phyloP scores from a whole-genome alignment of 2,888 invertebrate genomes.

The Sialis lutaria region DNA sequence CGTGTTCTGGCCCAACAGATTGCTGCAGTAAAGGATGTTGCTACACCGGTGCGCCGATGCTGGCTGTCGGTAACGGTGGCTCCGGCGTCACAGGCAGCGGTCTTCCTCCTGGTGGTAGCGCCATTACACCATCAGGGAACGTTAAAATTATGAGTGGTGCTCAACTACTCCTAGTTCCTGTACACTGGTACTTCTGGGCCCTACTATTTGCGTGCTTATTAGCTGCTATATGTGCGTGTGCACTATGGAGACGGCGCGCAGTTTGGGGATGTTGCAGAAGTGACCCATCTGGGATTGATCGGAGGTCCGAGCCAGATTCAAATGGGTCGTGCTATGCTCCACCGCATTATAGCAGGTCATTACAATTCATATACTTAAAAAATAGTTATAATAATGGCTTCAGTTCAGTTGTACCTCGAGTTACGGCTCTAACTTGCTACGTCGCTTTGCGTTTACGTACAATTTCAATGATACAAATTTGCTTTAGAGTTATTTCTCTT shows the following conservation, averaged over 20 bases:
- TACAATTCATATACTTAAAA: too few relatives aligned
- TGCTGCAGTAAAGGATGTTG: constrained; percentile 51
- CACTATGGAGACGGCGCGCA: constrained; percentile 37
- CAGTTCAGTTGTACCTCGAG: too few relatives aligned
- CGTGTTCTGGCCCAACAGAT: constrained; percentile 56
- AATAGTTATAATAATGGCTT: too few relatives aligned
- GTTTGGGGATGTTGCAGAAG: constrained; percentile 26
- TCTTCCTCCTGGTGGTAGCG: constrained; percentile 4
- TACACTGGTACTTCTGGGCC: constrained; percentile 25
- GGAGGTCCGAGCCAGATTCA: constrained; percentile 56
- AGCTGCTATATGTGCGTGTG: constrained; percentile 51
- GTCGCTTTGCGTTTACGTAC: too few relatives aligned
- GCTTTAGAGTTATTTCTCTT: too few relatives aligned
- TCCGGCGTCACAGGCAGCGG: constrained; percentile 29
- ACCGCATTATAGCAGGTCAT: constrained; percentile 55
- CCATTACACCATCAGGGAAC: too few relatives aligned
- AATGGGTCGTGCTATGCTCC: constrained; percentile 68
- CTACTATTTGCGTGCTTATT: constrained; percentile 50
- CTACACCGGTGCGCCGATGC: constrained; percentile 24
- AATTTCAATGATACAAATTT: too few relatives aligned
- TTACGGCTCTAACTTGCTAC: too few relatives aligned
- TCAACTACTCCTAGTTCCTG: constrained; percentile 1
- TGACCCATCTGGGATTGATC: constrained; percentile 28
- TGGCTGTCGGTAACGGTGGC: constrained; percentile 21
- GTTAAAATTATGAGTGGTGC: neutral